These are phyloP conservation scores for Erannis defoliaria DNA, from an alignment of 2,888 invertebrate species.

Conservation along the genomic window DNA sequence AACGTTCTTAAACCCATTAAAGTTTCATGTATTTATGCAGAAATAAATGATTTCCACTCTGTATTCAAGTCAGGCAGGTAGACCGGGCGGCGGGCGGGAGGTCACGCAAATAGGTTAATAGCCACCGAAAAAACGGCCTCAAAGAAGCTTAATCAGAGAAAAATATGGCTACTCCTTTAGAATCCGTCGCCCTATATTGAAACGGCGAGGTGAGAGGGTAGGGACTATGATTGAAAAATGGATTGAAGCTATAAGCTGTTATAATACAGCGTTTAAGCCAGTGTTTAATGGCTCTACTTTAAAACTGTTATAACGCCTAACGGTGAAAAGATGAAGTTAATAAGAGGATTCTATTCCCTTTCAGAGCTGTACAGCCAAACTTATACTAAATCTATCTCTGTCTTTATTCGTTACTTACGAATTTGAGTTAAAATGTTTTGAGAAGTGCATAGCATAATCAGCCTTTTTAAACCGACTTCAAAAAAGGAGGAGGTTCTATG, in stretches of 20 bases:
- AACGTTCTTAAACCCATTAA: constrained; percentile 35
- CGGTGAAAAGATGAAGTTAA: constrained; percentile 23
- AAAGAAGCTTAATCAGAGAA: constrained; percentile 71
- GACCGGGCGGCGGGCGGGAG: constrained; percentile 55
- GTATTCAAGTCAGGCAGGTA: constrained; percentile 46
- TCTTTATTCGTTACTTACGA: neutral
- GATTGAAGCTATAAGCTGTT: constrained; percentile 36
- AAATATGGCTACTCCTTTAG: constrained; percentile 66
- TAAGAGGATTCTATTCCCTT: constrained; percentile 13
- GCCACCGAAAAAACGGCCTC: constrained; percentile 65
- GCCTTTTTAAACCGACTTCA: no score
- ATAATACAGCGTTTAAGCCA: constrained; percentile 33
- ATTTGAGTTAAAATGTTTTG: neutral
- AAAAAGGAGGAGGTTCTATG: no score
- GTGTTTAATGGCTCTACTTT: constrained; percentile 29
- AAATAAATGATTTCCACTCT: constrained; percentile 42
- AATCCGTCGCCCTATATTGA: constrained; percentile 54
- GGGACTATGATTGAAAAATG: constrained; percentile 38
- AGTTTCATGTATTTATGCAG: constrained; percentile 38
- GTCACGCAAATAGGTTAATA: constrained; percentile 78
- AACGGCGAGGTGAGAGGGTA: constrained; percentile 43
- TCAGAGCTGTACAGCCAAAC: neutral
- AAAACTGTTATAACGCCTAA: constrained; percentile 26
- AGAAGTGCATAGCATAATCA: no score
- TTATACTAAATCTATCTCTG: neutral